phyloP scores from a whole-genome alignment of 2,888 invertebrate species.

The Thysanoteuthis rhombus region DNA sequence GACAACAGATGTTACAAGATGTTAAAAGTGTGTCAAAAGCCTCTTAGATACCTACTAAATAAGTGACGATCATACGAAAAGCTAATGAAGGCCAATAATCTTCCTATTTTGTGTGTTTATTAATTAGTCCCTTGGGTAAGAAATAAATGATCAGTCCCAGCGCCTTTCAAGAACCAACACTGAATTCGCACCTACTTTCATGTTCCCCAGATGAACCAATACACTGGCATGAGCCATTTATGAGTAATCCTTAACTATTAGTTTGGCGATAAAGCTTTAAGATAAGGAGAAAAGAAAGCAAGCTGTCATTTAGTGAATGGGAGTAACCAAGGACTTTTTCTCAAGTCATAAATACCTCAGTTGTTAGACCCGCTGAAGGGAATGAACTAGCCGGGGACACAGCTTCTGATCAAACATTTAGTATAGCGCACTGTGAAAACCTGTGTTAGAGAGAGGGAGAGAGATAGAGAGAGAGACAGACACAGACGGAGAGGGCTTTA shows the following conservation, averaged over 20 bases:
- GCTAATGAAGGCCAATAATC: no score
- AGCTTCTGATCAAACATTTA: not conserved
- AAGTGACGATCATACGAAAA: no score
- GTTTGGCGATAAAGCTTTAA: not conserved
- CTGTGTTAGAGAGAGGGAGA: not conserved
- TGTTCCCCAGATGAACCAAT: not conserved
- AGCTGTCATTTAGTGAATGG: not conserved
- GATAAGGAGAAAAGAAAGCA: not conserved
- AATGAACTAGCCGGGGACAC: not conserved
- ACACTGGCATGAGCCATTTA: not conserved
- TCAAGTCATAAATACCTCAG: slow-evolving; percentile 12
- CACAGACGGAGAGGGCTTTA: not conserved
- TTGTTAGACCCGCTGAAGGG: not conserved
- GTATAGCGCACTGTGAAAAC: not conserved
- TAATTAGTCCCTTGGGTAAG: not conserved
- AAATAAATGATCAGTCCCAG: not conserved
- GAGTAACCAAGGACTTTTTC: not conserved
- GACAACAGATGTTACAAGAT: no score
- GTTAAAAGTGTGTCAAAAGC: no score
- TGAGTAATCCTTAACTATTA: not conserved
- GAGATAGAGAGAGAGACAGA: not conserved
- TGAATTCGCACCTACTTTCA: not conserved
- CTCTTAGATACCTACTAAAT: no score
- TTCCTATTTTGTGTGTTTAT: not conserved
- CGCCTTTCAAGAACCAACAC: not conserved